phyloP scores from a whole-genome alignment of 1,140 invertebrate species.

The Bombyx mandarina region DNA sequence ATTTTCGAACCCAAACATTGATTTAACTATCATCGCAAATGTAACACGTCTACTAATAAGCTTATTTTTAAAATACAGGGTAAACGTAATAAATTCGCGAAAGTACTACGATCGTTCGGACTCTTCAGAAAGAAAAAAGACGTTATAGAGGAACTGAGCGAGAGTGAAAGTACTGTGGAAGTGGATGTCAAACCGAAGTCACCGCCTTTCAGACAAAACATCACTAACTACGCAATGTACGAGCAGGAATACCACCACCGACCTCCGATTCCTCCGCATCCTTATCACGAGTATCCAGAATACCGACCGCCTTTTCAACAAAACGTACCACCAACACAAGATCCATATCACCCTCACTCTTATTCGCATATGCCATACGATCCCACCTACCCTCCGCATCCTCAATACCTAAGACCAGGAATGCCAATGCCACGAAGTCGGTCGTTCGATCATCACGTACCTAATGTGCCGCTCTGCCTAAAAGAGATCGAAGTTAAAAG shows the following conservation, averaged over 20 bases:
- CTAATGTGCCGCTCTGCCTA: slow-evolving; percentile 47
- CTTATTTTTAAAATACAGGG: slow-evolving; percentile 19
- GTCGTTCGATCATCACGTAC: slow-evolving; percentile 22
- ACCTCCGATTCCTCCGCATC: slow-evolving; percentile 21
- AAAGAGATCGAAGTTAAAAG: slow-evolving; percentile 63
- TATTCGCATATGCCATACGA: slow-evolving; percentile 8
- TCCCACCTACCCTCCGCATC: slow-evolving; percentile 22
- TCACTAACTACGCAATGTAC: slow-evolving; percentile 44
- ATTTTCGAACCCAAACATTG: too few relatives aligned
- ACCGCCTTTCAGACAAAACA: slow-evolving; percentile 39
- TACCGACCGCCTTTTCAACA: slow-evolving; percentile 12
- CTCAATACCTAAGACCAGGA: slow-evolving; percentile 5
- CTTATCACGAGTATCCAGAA: slow-evolving; percentile 6
- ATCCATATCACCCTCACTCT: slow-evolving; percentile 4
- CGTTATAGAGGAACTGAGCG: slow-evolving; percentile 39
- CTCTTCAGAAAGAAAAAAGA: slow-evolving; percentile 45
- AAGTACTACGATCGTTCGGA: slow-evolving; percentile 32
- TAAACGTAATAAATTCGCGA: slow-evolving; percentile 33
- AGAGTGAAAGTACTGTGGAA: slow-evolving; percentile 33
- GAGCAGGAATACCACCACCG: slow-evolving; percentile 34
- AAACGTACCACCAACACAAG: slow-evolving; percentile 1
- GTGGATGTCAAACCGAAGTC: slow-evolving; percentile 21
- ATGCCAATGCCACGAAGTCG: too few relatives aligned
- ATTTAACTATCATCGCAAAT: background rate
- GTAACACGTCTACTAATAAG: slow-evolving; percentile 11